Conservation (phyloP, 2,888 invertebrate genomes). For the Meganola albula region DNA sequence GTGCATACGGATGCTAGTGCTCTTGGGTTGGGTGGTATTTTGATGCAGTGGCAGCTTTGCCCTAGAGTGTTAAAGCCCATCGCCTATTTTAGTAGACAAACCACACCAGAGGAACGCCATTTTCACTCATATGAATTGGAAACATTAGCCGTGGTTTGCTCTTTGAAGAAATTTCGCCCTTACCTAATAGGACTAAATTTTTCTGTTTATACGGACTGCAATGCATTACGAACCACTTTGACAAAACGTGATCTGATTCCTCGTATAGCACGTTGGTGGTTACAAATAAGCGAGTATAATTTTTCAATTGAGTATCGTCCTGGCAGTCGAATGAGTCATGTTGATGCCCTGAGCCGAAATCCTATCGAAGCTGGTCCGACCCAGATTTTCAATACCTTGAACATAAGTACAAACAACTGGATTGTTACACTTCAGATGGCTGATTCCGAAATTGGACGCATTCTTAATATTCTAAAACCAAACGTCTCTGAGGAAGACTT, state of each 20-base stretch:
- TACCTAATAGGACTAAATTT: background rate
- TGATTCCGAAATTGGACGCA: too few relatives aligned
- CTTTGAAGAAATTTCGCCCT: slow-evolving; percentile 3
- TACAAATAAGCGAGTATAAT: slow-evolving; percentile 4
- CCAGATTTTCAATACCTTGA: background rate
- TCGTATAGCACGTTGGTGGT: slow-evolving; percentile 5
- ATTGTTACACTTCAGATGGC: slow-evolving; percentile 1
- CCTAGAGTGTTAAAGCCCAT: slow-evolving; percentile 1
- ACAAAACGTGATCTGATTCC: background rate
- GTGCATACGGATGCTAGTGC: slow-evolving; percentile 4
- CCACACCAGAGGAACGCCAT: slow-evolving; percentile 1
- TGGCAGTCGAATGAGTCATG: slow-evolving; percentile 2
- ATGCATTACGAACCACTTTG: slow-evolving; percentile 3
- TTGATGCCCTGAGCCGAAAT: slow-evolving; percentile 5
- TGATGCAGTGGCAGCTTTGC: slow-evolving; percentile 4
- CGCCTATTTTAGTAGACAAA: slow-evolving; percentile 6
- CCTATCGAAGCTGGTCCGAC: background rate
- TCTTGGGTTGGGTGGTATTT: slow-evolving; percentile 4
- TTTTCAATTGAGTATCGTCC: slow-evolving; percentile 4
- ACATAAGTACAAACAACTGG: too few relatives aligned
- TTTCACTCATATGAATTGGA: slow-evolving; percentile 5
- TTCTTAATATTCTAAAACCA: too few relatives aligned
- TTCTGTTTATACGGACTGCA: slow-evolving; percentile 1
- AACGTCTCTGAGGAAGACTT: too few relatives aligned
- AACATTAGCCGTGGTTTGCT: slow-evolving; percentile 4